These are phyloP conservation scores for Macaca fascicularis DNA, from an alignment of 2,113 vertebrate genomes.

Conservation along the genomic window T2T-MFA8v1.1 NC_088381.1:89910501-89911000, in stretches of 20 bases:
- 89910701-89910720: not conserved
- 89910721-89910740: not conserved
- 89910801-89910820: not conserved
- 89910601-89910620: not conserved
- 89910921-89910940: not conserved
- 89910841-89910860: not conserved
- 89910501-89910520: not conserved
- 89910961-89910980: not conserved
- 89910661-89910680: not conserved
- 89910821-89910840: not conserved
- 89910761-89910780: not conserved
- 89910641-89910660: not conserved
- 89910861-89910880: not conserved
- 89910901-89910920: not conserved
- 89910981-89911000: not conserved
- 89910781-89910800: not conserved
- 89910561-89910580: not conserved
- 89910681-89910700: not conserved
- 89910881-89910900: not conserved
- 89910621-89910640: not conserved
- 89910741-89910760: not conserved
- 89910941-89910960: not conserved
- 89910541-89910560: not conserved
- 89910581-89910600: not conserved
- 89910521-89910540: not conserved